phyloP scores from a whole-genome alignment of 2,888 invertebrate genomes.

The Lepidochrysops patricia region DNA sequence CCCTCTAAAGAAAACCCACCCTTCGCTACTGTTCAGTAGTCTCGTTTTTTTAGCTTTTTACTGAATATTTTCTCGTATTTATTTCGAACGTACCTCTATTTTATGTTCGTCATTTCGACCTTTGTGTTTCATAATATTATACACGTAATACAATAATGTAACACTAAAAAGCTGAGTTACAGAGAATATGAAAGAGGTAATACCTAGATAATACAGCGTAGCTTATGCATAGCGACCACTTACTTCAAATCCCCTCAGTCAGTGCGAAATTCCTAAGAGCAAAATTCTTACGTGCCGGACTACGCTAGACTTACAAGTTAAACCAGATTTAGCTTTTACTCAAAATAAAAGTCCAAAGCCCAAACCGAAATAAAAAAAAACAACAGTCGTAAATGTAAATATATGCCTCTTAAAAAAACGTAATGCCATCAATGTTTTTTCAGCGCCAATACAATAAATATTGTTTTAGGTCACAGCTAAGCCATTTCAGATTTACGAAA shows the following conservation, averaged over 20 bases:
- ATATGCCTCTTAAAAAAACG: neutral
- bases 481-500: conserved; percentile 11
- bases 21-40: too few relatives aligned
- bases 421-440: conserved; percentile 19
- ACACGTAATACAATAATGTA: too few relatives aligned
- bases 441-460: conserved; percentile 8
- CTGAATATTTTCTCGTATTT: too few relatives aligned
- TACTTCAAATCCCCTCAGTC: neutral
- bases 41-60: too few relatives aligned
- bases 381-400: neutral
- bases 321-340: too few relatives aligned
- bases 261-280: neutral
- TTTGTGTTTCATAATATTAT: too few relatives aligned
- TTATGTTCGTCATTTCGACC: neutral
- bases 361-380: neutral
- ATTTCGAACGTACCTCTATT: too few relatives aligned
- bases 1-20: too few relatives aligned
- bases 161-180: too few relatives aligned
- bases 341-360: neutral
- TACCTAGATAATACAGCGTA: too few relatives aligned
- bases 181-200: too few relatives aligned
- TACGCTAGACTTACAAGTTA: neutral
- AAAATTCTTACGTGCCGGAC: neutral
- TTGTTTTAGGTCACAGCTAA: conserved; percentile 17
- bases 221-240: neutral